Evolutionary conservation across 2,888 invertebrate genomes (phyloP), one percentile per base, ranked within the genome.

Genomic region (Caradrina kadenii): DNA sequence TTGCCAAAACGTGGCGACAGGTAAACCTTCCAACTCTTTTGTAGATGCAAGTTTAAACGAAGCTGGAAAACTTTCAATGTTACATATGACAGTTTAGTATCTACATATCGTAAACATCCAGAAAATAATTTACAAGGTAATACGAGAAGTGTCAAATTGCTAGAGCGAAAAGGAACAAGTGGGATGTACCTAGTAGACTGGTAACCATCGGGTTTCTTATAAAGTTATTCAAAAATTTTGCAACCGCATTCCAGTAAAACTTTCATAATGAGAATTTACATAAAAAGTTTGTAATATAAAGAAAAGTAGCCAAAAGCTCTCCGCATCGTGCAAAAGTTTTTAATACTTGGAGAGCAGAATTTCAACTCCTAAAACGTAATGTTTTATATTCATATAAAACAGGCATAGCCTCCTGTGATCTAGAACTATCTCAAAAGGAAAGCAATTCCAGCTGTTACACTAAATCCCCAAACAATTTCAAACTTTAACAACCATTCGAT

Each of bases 1-100:
- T 52, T 71, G 74, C 67, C 79, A 74, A 67, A 63, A 69, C 19
- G 56, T 66, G 49, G 39, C 13, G 50, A 58, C 70, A 76, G 59
- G 53, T 79, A 78, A 45, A 58, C 11, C 17, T 62, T 11, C 19
- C 3, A 17, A 35, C 31, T 31, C 11, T 59, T 54, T 19, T n/a
- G 48, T 48, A 48, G 45, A 61, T 50, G 35, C 21, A 76, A 31
- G 5, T 42, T 21, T 75, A 21, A 22, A 22, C 53, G n/a, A 17
- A 10, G 39, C 21, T 50, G 13, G 17, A 45, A 21, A 21, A 6
- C 19, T 35, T 73, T 52, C 2, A 26, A 0, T 7, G 21, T 35
- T 21, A n/a, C 21, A 17, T 2, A 13, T 72, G 7, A 39, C 8
- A 13, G n/a, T 10, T 15, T 4, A 26, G n/a, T 39, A 22, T 39